phyloP scores from a whole-genome alignment of 2,888 invertebrate species.

The Nomada lathburiana region DNA sequence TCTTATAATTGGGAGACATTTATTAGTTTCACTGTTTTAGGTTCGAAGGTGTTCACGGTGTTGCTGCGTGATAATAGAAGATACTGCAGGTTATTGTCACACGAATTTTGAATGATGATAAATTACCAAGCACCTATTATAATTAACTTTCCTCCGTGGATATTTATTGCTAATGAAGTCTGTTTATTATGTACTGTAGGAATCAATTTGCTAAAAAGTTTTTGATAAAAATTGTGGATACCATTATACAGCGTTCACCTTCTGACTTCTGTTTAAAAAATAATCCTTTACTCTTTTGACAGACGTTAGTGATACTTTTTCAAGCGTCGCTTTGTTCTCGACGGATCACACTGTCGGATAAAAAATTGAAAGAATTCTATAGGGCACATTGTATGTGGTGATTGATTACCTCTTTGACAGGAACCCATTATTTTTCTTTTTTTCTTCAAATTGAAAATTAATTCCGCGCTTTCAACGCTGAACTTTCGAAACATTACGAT shows the following conservation, averaged over 20 bases:
- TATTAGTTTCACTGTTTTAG: background rate
- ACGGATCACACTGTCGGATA: background rate
- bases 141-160: no score
- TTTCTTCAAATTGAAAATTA: slow-evolving; percentile 38
- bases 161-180: no score
- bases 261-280: background rate
- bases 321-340: background rate
- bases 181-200: no score
- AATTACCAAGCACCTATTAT: no score
- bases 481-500: slow-evolving; percentile 35
- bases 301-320: slow-evolving; percentile 4
- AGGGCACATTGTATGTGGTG: slow-evolving; percentile 7
- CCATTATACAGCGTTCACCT: background rate
- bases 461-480: slow-evolving; percentile 21
- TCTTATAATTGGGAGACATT: background rate
- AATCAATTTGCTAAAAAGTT: background rate
- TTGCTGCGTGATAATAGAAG: no score
- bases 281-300: background rate
- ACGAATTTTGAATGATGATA: no score
- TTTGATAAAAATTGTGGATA: background rate
- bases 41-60: no score
- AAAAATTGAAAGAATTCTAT: slow-evolving; percentile 25
- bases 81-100: no score
- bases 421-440: slow-evolving; percentile 8
- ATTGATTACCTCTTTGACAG: slow-evolving; percentile 22